Evolutionary conservation across 2,888 invertebrate species (phyloP), one percentile per base, ranked within the genome.

Genomic region (Apotomis capreana): DNA sequence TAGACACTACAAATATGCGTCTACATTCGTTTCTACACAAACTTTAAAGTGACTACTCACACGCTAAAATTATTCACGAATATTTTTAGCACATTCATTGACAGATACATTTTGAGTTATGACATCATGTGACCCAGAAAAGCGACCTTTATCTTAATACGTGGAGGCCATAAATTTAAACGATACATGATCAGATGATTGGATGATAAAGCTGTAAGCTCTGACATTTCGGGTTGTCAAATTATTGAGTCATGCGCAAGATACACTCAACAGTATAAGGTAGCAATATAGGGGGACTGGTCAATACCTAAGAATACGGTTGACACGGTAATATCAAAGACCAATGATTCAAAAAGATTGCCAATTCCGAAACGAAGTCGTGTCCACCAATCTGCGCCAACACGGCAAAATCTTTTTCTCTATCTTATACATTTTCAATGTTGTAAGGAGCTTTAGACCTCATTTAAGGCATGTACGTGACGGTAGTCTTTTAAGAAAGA

Each of bases 71-170:
- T 44, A 65, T 55, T 44, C 55, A 79, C 74, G 81, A 78, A 77
- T 78, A 73, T 70, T 54, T 69, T 70, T 70, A 74, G 58, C 55
- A 36, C 44, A n/a, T 54, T 55, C 54, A 44, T 52, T 59, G 49
- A 69, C 37, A 54, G 59, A 26, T 69, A 40, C 46, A 49, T 63
- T 26, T 64, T 46, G 69, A 70, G 74, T 61, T 58, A 70, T 84
- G 82, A 84, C 85, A 76, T 85, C 83, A 87, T 74, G 68, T 74
- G 84, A 74, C 83, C 83, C 78, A 84, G 81, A 83, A 82, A 79
- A 51, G 5, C 73, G 81, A 80, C 82, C 80, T 81, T 68, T 61
- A 64, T 72, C 74, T 76, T 80, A 80, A 82, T 78, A 81, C 79
- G 83, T 81, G 78, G 77, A 75, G 63, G 64, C 75, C 76, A 79